Evolutionary conservation across 2,113 vertebrate genomes (phyloP), one percentile per base, ranked within the genome.

Genomic region (Numida meleagris): DNA sequence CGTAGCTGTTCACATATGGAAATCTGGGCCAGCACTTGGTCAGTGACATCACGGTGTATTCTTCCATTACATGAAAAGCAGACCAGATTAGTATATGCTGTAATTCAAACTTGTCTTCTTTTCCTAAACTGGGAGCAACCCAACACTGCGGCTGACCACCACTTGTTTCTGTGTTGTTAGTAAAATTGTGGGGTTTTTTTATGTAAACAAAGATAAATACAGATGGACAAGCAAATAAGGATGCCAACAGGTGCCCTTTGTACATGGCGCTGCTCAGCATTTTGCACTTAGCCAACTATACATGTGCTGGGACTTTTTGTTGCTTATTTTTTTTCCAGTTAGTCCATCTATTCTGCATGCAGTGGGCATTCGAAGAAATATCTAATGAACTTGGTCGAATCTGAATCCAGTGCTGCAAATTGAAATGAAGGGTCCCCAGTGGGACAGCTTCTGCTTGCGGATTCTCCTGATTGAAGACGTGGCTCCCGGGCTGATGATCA

Each of bases 321-420:
- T 29, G 51, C 18, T 23, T 75, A 36, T 65, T 62, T 80, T 65
- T 83, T 80, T 76, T 36, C 17, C 19, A 4, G 78, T 95, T 85
- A 95, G 12, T 81, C 53, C 43, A 55, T 40, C 82, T 72, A n/a
- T 67, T 93, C 75, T 63, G 50, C 72, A 55, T 34, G 88, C 91
- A 95, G 67, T 45, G 46, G 51, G 51, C 93, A 83, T 93, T 86
- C 88, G 75, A 93, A 90, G 61, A 91, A 90, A 68, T 68, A 75
- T 8, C 82, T 90, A 57, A 93, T 55, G 76, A 89, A 65, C 9
- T 7, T 75, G 68, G 51, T 17, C 31, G 58, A 66, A 50, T 36
- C 51, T 17, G 25, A 53, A 84, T 89, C 53, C 5, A 2, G 71
- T 86, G 66, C 86, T 66, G 74, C 55, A 89, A 91, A 89, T 40